These are phyloP conservation scores for Bothrops jararaca DNA, from an alignment of 2,113 vertebrate genomes.

Conservation along the genomic window DNA sequence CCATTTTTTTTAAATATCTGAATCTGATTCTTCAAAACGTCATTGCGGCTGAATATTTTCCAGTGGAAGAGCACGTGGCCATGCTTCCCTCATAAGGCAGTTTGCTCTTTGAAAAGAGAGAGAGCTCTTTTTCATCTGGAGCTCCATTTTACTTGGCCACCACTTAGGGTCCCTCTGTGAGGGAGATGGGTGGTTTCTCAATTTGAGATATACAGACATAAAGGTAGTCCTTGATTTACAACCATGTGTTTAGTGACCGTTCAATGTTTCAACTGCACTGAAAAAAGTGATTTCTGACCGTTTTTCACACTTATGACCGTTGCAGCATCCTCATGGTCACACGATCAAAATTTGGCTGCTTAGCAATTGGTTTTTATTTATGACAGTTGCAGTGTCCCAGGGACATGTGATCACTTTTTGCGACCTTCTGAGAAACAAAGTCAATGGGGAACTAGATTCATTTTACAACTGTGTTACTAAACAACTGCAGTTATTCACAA, in stretches of 20 bases:
- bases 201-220: not conserved
- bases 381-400: not conserved
- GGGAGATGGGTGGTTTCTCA: not conserved
- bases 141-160: not conserved
- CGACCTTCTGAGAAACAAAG: not conserved
- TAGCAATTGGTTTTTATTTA: not conserved
- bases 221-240: not conserved
- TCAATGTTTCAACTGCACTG: not conserved
- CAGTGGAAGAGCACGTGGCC: slow-evolving; percentile 20
- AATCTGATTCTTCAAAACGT: slow-evolving; percentile 37
- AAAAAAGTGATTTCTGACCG: not conserved
- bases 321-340: not conserved
- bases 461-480: no score
- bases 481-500: no score
- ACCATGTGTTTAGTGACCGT: not conserved
- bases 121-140: slow-evolving; percentile 2
- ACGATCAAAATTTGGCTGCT: not conserved
- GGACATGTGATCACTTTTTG: not conserved
- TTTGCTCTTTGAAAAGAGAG: slow-evolving; percentile 10
- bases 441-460: no score
- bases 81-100: slow-evolving; percentile 33
- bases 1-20: slow-evolving; percentile 24
- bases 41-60: slow-evolving; percentile 30
- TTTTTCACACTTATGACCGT: not conserved
- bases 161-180: not conserved